Evolutionary conservation across 2,113 vertebrate species (phyloP), one percentile per base, ranked within the genome.

Genomic region (Thalassarche chlororhynchos): DNA sequence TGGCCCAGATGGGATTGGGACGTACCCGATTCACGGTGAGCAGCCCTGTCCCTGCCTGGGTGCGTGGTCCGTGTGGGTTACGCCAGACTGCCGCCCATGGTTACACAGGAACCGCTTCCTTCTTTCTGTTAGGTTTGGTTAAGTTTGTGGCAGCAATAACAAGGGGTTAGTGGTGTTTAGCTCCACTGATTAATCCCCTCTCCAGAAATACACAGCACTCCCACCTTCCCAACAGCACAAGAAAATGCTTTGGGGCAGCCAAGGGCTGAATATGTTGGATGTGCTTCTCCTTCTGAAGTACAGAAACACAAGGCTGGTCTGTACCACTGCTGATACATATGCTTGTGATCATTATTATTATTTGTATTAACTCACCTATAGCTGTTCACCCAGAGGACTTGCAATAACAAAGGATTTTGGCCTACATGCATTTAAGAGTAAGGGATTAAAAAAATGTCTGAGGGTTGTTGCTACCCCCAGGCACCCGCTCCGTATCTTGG

Each of bases 11-110:
- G 4, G 14, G 26, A 10, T 23, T 54, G 38, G 61, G n/a, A 70
- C 1, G 10, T 66, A 34, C 38, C 60, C 1, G 1, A 0, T 28
- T 23, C 12, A 4, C 1, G 0, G 52, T 14, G 42, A 84, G 51
- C 32, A 84, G 36, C 65, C 62, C 36, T 61, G 54, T 44, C 38
- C 34, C 29, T 90, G 60, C 40, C 40, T 2, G 0, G 18, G 55
- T 31, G 17, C 3, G 2, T 28, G n/a, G 24, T 44, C n/a, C 5
- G 0, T 2, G 11, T 26, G 72, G 12, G 16, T 57, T 58, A 36
- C 3, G 4, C 54, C 64, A 70, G 32, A 20, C 8, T 72, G 34
- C 21, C 17, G 3, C 15, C 15, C 1, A 0, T 11, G n/a, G 57
- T 65, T 61, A 55, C 18, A 36, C 20, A 54, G 49, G 31, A 34